These are phyloP conservation scores for Metallyticus violacea DNA, from an alignment of 2,888 invertebrate genomes.

Conservation along the genomic window DNA sequence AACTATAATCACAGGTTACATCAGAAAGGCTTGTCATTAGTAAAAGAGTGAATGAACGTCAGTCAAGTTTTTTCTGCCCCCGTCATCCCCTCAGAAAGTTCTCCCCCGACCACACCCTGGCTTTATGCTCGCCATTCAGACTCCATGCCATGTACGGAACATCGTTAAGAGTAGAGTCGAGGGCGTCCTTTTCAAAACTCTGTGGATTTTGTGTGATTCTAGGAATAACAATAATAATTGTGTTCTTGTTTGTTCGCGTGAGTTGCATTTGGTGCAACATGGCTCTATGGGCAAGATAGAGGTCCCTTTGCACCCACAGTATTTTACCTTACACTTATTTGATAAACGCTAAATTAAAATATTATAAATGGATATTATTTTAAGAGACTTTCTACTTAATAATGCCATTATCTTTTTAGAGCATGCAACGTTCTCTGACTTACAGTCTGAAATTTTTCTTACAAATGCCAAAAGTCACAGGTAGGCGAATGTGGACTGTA, in stretches of 20 bases:
- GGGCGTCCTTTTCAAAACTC: not conserved
- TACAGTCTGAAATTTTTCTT: too few species aligned
- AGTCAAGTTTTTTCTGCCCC: not conserved
- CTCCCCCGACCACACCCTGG: not conserved
- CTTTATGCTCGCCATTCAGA: not conserved
- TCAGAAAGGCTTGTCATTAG: not conserved
- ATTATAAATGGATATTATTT: too few species aligned
- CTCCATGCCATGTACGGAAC: not conserved
- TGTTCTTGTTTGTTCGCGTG: not conserved
- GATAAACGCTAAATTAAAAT: too few species aligned
- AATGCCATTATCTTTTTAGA: too few species aligned
- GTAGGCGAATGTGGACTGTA: too few species aligned
- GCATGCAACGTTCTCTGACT: too few species aligned
- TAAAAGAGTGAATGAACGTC: not conserved
- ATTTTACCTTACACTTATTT: too few species aligned
- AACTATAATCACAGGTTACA: slow-evolving; percentile 21
- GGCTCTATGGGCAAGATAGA: not conserved
- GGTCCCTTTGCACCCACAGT: too few species aligned
- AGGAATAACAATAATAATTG: not conserved
- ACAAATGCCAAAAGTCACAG: too few species aligned
- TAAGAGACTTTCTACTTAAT: too few species aligned
- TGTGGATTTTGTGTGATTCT: not conserved
- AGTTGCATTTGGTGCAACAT: not conserved
- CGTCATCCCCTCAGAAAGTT: not conserved
- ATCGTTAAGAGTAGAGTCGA: not conserved